These are phyloP conservation scores for Pollenia amentaria DNA, from an alignment of 2,888 invertebrate genomes.

Conservation along the genomic window DNA sequence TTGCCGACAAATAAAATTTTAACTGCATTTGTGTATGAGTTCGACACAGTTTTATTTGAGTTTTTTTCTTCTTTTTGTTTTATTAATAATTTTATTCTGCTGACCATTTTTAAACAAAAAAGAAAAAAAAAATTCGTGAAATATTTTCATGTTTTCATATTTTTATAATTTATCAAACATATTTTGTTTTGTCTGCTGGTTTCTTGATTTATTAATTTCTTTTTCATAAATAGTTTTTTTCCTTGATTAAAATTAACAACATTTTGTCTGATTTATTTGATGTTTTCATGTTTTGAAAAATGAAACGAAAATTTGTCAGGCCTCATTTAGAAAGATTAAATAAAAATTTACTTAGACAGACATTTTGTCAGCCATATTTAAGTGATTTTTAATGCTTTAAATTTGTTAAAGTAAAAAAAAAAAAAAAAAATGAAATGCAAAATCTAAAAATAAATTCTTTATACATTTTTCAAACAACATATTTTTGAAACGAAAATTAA, in stretches of 20 bases:
- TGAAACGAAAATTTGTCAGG: conserved; percentile 60
- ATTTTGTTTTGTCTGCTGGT: conserved; percentile 34
- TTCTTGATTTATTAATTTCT: conserved; percentile 13
- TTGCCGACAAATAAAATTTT: conserved; percentile 49
- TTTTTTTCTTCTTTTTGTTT: conserved; percentile 19
- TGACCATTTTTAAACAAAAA: conserved; percentile 46
- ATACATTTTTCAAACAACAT: no score
- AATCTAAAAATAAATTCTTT: no score
- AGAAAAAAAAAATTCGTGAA: conserved; percentile 19
- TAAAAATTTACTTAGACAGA: conserved; percentile 67
- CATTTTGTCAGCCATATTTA: conserved; percentile 65
- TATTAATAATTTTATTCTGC: conserved; percentile 35
- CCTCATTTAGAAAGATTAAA: conserved; percentile 65
- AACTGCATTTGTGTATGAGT: conserved; percentile 48
- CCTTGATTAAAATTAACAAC: conserved; percentile 14
- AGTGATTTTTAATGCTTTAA: conserved; percentile 40
- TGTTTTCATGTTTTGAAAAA: conserved; percentile 47
- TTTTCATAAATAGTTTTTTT: conserved; percentile 9
- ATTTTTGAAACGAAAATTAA: no score
- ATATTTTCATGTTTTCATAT: conserved; percentile 69
- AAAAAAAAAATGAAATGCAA: no score
- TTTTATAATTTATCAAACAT: conserved; percentile 65
- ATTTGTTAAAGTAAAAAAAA: neutral
- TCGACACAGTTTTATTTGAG: conserved; percentile 70
- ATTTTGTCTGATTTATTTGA: conserved; percentile 63